Base-by-base conservation (phyloP, 2,797 vertebrate genomes). In the Sebastes vulpes region DNA sequence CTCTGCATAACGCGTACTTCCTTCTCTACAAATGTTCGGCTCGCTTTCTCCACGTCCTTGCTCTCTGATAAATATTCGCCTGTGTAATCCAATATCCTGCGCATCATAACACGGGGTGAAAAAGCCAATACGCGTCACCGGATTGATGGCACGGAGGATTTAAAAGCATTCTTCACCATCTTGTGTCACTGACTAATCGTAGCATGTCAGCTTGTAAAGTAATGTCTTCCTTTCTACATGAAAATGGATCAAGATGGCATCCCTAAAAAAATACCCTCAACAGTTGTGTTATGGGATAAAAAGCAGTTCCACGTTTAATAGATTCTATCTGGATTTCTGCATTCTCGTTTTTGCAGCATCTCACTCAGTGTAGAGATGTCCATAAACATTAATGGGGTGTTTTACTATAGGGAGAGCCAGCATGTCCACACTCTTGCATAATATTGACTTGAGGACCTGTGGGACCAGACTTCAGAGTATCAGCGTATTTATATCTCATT, bases 401-500 rank as follows among this genome's bases (percentile, higher is more conserved):
- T 86, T 89, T 64, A 81, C 73, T 65, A 70, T 26, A 73, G 70
- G 77, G 73, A 82, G 75, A 80, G 56, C 53, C 7, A 4, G 38
- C 64, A 48, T 73, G 81, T 81, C 75, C 74, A 75, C 85, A 86
- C 35, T 73, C 70, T 82, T 79, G 72, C 87, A 91, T 85, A 87
- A 90, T 91, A 90, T 88, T 85, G 89, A 89, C 85, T 91, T 72
- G 59, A 63, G 75, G 79, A 90, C 83, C 75, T 64, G 63, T 38
- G 89, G 83, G 86, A 93, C 50, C 63, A 87, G 72, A 81, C 86
- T 88, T 91, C 67, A 77, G 79, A 83, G 69, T 67, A 84, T 71
- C 68, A 83, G 77, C 26, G 60, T 84, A 85, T 92, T 93, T 87
- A 91, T 91, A 84, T 87, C 89, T 89, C 70, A 84, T 88, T 88